Evolutionary conservation across 2,888 invertebrate genomes (phyloP).

Genomic region (Caenorhabditis plicata): DNA sequence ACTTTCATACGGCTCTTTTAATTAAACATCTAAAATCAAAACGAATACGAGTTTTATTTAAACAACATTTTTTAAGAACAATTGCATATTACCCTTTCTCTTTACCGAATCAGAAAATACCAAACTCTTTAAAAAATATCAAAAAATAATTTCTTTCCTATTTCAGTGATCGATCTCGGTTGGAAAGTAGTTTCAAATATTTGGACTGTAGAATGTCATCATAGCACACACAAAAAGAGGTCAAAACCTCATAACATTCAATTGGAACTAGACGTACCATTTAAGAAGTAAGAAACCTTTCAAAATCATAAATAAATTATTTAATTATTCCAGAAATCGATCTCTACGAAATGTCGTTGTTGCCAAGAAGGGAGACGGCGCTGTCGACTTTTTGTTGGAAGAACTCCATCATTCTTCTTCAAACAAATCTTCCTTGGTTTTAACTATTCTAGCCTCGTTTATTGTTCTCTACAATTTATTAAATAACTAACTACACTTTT

Average conservation of each 20-base stretch:
- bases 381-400: constrained; percentile 60
- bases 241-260: constrained; percentile 6
- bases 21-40: neutral
- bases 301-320: neutral
- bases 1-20: no score
- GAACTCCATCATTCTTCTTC: constrained; percentile 38
- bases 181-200: constrained; percentile 39
- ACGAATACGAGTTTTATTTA: neutral
- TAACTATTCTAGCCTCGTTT: neutral
- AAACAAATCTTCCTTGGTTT: neutral
- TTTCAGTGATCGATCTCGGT: constrained; percentile 41
- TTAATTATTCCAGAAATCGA: constrained; percentile 35
- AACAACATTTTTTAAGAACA: neutral
- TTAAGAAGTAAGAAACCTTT: constrained; percentile 26
- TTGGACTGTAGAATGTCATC: constrained; percentile 34
- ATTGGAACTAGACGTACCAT: constrained; percentile 46
- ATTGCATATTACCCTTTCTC: no score
- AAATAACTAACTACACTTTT: no score
- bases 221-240: constrained; percentile 6
- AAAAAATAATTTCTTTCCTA: no score
- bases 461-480: no score
- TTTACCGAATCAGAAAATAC: no score
- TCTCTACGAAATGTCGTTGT: constrained; percentile 55
- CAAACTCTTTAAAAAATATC: no score
- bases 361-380: constrained; percentile 58